Evolutionary conservation across 1,140 invertebrate species (phyloP).

Genomic region (Lucilia cuprina): DNA sequence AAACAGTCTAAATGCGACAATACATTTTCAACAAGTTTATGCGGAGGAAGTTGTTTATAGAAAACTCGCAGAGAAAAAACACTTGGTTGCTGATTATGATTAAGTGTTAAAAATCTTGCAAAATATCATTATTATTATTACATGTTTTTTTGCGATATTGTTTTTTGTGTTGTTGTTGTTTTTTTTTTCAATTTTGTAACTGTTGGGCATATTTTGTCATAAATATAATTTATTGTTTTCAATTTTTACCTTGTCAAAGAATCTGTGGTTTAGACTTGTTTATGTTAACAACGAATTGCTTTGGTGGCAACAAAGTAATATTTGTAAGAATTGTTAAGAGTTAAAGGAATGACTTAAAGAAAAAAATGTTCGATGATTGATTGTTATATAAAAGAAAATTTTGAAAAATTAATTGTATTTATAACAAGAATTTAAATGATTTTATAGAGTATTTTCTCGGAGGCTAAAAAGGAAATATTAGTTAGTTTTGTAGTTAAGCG

Average conservation of each 20-base stretch:
- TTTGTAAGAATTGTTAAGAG: background rate
- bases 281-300: background rate
- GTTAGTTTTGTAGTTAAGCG: too few relatives aligned
- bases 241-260: background rate
- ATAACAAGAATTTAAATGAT: too few relatives aligned
- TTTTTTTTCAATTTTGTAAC: background rate
- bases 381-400: background rate
- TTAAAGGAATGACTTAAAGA: background rate
- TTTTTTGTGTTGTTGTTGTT: background rate
- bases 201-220: conserved; percentile 10
- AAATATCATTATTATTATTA: conserved; percentile 9
- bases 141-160: background rate
- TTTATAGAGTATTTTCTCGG: too few relatives aligned
- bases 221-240: conserved; percentile 13
- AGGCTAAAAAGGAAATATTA: too few relatives aligned
- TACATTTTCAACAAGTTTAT: conserved; percentile 15
- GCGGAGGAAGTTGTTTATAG: conserved; percentile 11
- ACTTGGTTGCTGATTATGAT: conserved; percentile 11
- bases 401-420: background rate
- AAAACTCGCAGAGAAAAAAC: background rate
- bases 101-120: conserved; percentile 11
- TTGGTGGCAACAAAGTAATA: background rate
- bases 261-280: background rate
- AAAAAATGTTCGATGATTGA: background rate
- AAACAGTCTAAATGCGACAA: conserved; percentile 6